Evolutionary conservation across 2,113 vertebrate species (phyloP).

Genomic region (Nycticorax nycticorax): DNA sequence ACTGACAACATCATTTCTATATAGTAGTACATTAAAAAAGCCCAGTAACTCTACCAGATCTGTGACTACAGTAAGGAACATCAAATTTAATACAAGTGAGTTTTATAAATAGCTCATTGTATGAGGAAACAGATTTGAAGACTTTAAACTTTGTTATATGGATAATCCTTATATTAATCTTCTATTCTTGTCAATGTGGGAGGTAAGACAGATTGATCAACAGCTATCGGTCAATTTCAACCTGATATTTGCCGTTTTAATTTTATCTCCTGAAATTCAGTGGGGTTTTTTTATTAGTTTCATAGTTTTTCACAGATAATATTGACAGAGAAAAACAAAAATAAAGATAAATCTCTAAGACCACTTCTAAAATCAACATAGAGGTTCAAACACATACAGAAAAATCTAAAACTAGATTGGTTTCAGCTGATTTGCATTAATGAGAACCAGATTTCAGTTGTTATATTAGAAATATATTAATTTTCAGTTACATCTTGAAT

Average conservation of each 20-base stretch:
- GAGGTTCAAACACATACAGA: fast-evolving
- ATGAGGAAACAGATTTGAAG: neutral
- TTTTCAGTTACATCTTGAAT: neutral
- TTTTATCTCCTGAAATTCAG: neutral
- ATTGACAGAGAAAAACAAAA: neutral
- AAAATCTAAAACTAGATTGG: neutral
- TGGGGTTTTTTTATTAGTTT: neutral
- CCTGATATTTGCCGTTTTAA: neutral
- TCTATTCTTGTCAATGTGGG: neutral
- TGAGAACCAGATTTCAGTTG: neutral
- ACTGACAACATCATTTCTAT: neutral
- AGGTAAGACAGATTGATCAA: neutral
- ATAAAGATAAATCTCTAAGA: neutral
- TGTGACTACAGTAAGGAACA: neutral
- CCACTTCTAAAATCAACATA: neutral
- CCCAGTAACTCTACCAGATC: neutral
- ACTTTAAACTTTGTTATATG: neutral
- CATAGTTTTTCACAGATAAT: neutral
- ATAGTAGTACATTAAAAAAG: neutral
- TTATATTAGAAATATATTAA: neutral
- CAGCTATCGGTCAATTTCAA: neutral
- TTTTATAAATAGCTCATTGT: neutral
- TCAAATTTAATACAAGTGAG: neutral
- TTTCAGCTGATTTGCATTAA: neutral
- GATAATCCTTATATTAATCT: neutral